A percentile compares a stretch with the other conserved stretches of the same genome.
These are phyloP conservation scores for Dendrolimus punctatus DNA, from an alignment of 1,140 invertebrate species.

Conservation along the genomic window DNA sequence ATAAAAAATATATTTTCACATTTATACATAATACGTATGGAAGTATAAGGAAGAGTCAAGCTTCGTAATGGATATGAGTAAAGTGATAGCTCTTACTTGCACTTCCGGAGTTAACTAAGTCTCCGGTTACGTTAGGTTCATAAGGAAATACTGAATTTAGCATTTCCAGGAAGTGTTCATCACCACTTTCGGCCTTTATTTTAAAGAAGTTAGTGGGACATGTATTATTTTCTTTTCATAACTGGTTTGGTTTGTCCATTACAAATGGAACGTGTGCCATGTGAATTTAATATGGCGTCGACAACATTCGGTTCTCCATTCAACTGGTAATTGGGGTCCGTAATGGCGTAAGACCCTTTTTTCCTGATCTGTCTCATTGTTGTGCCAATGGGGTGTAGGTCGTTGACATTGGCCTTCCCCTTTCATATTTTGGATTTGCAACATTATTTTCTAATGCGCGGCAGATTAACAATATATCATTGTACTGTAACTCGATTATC, in stretches of 20 bases:
- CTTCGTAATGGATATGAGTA: too few relatives aligned
- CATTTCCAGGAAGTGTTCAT: too few relatives aligned
- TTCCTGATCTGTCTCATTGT: slow-evolving; percentile 52
- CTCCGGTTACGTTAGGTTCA: too few relatives aligned
- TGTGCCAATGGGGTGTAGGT: slow-evolving; percentile 48
- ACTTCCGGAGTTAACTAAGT: too few relatives aligned
- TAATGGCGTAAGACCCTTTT: slow-evolving; percentile 55
- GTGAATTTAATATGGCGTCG: slow-evolving; percentile 29
- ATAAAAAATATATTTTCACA: background rate
- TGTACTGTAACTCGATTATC: slow-evolving; percentile 21
- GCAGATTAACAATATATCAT: slow-evolving; percentile 53
- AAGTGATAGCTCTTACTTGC: too few relatives aligned
- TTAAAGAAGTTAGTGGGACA: background rate
- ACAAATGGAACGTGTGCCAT: slow-evolving; percentile 33
- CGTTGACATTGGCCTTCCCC: slow-evolving; percentile 64
- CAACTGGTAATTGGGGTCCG: slow-evolving; percentile 44
- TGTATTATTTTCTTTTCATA: background rate
- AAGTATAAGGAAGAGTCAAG: background rate
- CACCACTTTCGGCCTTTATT: too few relatives aligned
- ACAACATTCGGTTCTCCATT: slow-evolving; percentile 42
- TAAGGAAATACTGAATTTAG: too few relatives aligned
- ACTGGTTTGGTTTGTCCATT: slow-evolving; percentile 16
- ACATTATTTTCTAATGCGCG: slow-evolving; percentile 42
- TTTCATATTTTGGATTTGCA: slow-evolving; percentile 49
- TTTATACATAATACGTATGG: background rate